Evolutionary conservation across 1,140 invertebrate genomes (phyloP).

Genomic region (Cataglyphis hispanica): DNA sequence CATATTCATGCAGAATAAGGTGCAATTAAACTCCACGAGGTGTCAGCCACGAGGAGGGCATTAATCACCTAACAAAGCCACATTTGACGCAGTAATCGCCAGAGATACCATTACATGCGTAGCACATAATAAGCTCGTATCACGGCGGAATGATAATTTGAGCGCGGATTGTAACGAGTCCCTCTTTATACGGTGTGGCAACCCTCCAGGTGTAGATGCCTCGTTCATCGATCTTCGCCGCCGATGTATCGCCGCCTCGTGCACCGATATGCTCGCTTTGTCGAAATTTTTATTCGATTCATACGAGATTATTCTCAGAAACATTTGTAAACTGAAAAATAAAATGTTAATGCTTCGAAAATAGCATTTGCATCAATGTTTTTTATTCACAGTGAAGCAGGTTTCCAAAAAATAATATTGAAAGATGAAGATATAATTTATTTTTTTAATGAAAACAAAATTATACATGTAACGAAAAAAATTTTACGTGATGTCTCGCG

Average conservation of each 20-base stretch:
- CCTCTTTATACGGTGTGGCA: constrained; percentile 32
- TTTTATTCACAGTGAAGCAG: not conserved
- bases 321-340: not conserved
- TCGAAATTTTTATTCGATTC: not conserved
- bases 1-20: constrained; percentile 87
- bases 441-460: not conserved
- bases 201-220: constrained; percentile 48
- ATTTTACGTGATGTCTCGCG: not conserved
- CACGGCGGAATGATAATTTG: constrained; percentile 80
- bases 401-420: not conserved
- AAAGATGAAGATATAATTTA: not conserved
- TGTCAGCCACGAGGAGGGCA: constrained; percentile 84
- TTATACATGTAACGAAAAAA: no score
- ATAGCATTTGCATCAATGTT: not conserved
- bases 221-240: constrained; percentile 59
- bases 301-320: constrained; percentile 17
- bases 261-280: constrained; percentile 23
- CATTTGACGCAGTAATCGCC: constrained; percentile 84
- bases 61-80: constrained; percentile 86
- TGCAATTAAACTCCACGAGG: constrained; percentile 86
- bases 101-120: constrained; percentile 82
- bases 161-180: constrained; percentile 65
- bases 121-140: constrained; percentile 83
- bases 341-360: not conserved
- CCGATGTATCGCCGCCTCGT: constrained; percentile 19